Evolutionary conservation across 2,113 vertebrate genomes (phyloP), one percentile per base, ranked within the genome.

Genomic region (Motacilla tschutschensis): DNA sequence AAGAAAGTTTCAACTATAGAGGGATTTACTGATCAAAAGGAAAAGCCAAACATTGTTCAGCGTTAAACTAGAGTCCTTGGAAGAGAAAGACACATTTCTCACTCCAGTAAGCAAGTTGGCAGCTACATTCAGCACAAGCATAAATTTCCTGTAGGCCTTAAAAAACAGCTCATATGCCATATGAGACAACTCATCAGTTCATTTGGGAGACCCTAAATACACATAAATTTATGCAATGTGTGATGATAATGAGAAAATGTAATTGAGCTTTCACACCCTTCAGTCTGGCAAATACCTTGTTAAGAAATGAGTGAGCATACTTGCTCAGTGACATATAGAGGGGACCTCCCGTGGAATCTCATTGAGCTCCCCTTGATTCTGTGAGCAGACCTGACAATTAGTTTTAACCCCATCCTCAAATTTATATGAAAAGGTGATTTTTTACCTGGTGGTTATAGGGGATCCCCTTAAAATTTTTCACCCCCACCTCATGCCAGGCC

Each of bases 61-160:
- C 57, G 40, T 69, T 72, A 54, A 79, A n/a, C 51, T 53, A 58
- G 44, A 65, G 50, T 43, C 40, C 59, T 79, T 36, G 1, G 35
- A 86, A 79, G 78, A 84, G 47, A 60, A 83, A 67, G 13, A 43
- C 28, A 79, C 85, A 31, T 70, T 86, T 87, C 22, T 90, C 53
- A 87, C 48, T 47, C n/a, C 64, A 79, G 15, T 85, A 82, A 79
- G 59, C 64, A 79, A 66, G 40, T 12, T 84, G 55, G 63, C 63
- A 88, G 63, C 36, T 79, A n/a, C 19, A 12, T 77, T 84, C 36
- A 67, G 36, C 41, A 64, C 14, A 67, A 82, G 5, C 22, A 64
- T 47, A 48, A 33, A 76, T 54, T 76, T 79, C 31, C 70, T 59
- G 7, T 31, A 70, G 50, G 36, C 8, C 33, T 85, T 71, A 46